Conservation (phyloP, 2,888 invertebrate species). For the Diplazon laetatorius region DNA sequence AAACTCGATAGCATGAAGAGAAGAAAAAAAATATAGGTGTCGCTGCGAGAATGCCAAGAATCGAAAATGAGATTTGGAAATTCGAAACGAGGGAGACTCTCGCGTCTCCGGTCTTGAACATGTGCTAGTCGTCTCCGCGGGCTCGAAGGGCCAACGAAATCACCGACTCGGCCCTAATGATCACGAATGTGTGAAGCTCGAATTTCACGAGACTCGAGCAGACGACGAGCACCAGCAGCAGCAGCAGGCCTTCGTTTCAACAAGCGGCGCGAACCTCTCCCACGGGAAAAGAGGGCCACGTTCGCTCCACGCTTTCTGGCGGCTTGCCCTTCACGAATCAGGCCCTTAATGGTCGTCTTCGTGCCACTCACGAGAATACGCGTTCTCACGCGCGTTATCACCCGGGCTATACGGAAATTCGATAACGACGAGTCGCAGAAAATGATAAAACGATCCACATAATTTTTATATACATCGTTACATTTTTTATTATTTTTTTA, state of each 20-base stretch:
- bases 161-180: too few species aligned
- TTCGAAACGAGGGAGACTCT: constrained; percentile 30
- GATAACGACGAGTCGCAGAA: constrained; percentile 36
- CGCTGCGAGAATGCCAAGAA: constrained; percentile 40
- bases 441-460: constrained; percentile 43
- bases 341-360: too few species aligned
- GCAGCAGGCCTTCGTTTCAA: too few species aligned
- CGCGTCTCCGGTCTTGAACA: constrained; percentile 9
- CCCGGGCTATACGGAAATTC: constrained; percentile 43
- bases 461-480: too few species aligned
- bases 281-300: too few species aligned
- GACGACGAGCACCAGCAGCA: constrained; percentile 8
- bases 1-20: not conserved
- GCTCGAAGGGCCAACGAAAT: not conserved
- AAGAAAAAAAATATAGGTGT: too few species aligned
- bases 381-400: constrained; percentile 51
- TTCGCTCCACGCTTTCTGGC: too few species aligned
- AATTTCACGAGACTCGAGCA: constrained; percentile 20
- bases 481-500: not conserved
- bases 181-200: constrained; percentile 13
- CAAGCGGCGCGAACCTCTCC: too few species aligned
- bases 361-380: constrained; percentile 51
- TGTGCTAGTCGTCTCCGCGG: constrained; percentile 20
- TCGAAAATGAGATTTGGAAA: constrained; percentile 54
- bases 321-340: too few species aligned